A percentile compares a stretch with the other conserved stretches of the same genome.
Evolutionary conservation across 2,888 invertebrate genomes (phyloP).

Genomic region (Leucophenga montana): DNA sequence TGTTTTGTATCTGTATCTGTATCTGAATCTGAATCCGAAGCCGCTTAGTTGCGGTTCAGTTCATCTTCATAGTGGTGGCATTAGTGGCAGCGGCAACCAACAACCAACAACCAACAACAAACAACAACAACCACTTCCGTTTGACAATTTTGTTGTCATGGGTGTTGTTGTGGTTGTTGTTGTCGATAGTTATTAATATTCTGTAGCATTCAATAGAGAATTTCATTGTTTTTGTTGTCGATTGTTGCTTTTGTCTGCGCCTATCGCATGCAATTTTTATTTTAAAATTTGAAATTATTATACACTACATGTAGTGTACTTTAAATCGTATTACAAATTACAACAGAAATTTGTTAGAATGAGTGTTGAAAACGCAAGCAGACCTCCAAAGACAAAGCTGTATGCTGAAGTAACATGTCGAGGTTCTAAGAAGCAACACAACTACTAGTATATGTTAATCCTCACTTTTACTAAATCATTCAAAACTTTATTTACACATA

Average conservation of each 20-base stretch:
- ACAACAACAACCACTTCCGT: background rate
- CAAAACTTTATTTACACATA: no score
- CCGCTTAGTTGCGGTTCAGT: conserved; percentile 24
- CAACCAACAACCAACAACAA: background rate
- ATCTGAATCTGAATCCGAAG: background rate
- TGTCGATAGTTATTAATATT: background rate
- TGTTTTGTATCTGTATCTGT: no score
- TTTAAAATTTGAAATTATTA: no score
- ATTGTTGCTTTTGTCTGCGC: conserved; percentile 10
- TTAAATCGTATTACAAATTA: no score
- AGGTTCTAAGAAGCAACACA: no score
- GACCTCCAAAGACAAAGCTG: no score
- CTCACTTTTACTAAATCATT: no score
- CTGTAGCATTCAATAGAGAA: background rate
- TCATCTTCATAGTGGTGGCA: conserved; percentile 13
- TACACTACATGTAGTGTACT: no score
- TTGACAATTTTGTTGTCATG: conserved; percentile 7
- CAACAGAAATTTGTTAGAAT: no score
- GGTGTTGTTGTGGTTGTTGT: conserved; percentile 17
- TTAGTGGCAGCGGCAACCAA: background rate
- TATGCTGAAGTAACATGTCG: no score
- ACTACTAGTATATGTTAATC: no score
- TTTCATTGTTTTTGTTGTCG: background rate
- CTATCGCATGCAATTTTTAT: conserved; percentile 4
- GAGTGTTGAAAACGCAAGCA: no score